Evolutionary conservation across 2,797 vertebrate genomes (phyloP).

Genomic region (Galagoides demidoff): DNA sequence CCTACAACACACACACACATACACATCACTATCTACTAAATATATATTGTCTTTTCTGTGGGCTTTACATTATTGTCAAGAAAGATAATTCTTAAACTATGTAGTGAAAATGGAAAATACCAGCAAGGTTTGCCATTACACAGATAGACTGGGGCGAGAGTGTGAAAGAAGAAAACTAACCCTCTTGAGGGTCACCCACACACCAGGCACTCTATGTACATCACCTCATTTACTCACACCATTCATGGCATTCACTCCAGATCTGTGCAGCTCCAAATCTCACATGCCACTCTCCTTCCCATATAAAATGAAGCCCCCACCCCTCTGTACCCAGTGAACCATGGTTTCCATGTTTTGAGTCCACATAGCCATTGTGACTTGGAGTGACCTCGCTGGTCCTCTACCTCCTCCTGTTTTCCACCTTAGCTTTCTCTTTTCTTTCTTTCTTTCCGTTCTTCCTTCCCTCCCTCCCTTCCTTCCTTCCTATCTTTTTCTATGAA

Average conservation of each 20-base stretch:
- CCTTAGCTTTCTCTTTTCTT: neutral
- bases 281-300: neutral
- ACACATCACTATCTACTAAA: neutral
- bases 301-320: neutral
- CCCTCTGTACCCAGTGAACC: neutral
- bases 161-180: neutral
- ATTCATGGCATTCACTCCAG: neutral
- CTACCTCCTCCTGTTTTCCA: neutral
- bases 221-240: neutral
- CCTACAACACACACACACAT: neutral
- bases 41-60: neutral
- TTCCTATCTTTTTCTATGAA: no score
- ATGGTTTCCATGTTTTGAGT: neutral
- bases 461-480: no score
- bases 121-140: neutral
- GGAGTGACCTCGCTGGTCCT: neutral
- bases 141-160: neutral
- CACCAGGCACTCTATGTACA: neutral
- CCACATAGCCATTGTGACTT: neutral
- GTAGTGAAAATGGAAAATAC: neutral
- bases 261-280: neutral
- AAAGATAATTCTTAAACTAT: neutral
- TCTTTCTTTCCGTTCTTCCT: no score
- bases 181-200: accelerated
- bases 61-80: neutral